Conservation (phyloP, 92 coral and sea anemone species). For the Epizoanthus rinbou region DNA sequence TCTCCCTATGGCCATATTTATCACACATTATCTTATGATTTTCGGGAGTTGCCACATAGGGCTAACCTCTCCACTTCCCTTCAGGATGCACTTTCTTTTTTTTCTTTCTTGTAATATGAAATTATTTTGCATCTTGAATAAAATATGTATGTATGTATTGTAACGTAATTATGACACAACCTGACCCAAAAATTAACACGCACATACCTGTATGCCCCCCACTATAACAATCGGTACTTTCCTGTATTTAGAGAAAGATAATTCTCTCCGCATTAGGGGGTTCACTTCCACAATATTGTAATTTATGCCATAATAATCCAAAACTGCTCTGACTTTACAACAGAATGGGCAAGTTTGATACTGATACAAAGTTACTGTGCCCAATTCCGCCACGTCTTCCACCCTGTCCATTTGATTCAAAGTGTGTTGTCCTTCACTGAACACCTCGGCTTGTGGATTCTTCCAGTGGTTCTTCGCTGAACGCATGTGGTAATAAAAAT, state of each 20-base stretch:
- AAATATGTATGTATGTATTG: too few species aligned
- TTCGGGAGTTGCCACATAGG: too few species aligned
- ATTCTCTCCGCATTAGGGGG: slow-evolving; percentile 83
- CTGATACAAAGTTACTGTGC: slow-evolving; percentile 79
- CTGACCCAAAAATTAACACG: background rate
- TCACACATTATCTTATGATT: too few species aligned
- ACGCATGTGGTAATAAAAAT: slow-evolving; percentile 20
- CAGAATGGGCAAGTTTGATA: slow-evolving; percentile 97
- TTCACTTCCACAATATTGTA: slow-evolving; percentile 91
- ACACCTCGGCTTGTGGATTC: slow-evolving; percentile 33
- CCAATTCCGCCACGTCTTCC: slow-evolving; percentile 36
- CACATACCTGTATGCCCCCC: slow-evolving; percentile 78
- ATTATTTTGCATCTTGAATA: too few species aligned
- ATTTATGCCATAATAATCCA: slow-evolving; percentile 89
- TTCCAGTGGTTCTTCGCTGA: slow-evolving; percentile 27
- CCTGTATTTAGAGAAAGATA: slow-evolving; percentile 85
- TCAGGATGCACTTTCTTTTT: too few species aligned
- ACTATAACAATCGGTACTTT: slow-evolving; percentile 90
- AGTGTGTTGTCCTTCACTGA: slow-evolving; percentile 18
- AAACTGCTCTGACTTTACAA: slow-evolving; percentile 86
- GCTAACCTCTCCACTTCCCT: too few species aligned
- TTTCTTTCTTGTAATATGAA: too few species aligned
- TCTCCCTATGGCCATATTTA: too few species aligned
- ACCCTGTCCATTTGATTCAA: slow-evolving; percentile 32
- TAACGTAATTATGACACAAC: too few species aligned